Percentiles rank a stretch among this genome's conserved stretches.
These are phyloP conservation scores for Erpetoichthys calabaricus DNA, from an alignment of 2,797 vertebrate genomes.

Conservation along the genomic window DNA sequence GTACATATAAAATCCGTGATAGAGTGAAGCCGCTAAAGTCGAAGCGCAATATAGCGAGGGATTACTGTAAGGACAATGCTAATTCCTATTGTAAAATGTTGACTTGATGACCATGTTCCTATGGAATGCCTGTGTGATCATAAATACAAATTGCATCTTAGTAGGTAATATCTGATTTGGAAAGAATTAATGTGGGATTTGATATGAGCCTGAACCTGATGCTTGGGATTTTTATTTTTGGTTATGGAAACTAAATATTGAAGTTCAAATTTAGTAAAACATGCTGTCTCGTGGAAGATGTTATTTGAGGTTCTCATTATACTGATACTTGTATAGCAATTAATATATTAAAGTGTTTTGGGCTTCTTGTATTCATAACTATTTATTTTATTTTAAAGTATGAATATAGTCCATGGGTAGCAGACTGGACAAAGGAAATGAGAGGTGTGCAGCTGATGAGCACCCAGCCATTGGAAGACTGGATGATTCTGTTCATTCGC, in stretches of 20 bases:
- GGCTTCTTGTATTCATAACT: neutral
- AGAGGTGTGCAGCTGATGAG: slow-evolving; percentile 57
- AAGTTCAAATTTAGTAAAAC: neutral
- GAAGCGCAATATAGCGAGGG: too few species aligned
- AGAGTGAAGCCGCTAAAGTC: too few species aligned
- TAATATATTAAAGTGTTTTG: neutral
- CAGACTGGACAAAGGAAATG: slow-evolving; percentile 81
- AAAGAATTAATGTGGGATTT: too few species aligned
- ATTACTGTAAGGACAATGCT: too few species aligned
- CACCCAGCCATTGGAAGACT: slow-evolving; percentile 54
- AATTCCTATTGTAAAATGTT: too few species aligned
- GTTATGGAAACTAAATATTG: neutral
- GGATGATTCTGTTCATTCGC: slow-evolving; percentile 65
- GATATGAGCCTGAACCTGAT: too few species aligned
- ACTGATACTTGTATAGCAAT: neutral
- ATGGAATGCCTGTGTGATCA: too few species aligned
- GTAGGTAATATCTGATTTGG: too few species aligned
- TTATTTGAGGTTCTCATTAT: neutral
- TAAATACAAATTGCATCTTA: too few species aligned
- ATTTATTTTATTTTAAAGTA: slow-evolving; percentile 43
- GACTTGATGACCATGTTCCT: too few species aligned
- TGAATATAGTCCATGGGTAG: slow-evolving; percentile 58
- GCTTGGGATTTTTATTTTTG: too few species aligned
- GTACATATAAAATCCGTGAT: too few species aligned
- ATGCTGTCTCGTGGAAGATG: neutral